phyloP scores from a whole-genome alignment of 1,140 invertebrate genomes.

The Whitmania pigra region DNA sequence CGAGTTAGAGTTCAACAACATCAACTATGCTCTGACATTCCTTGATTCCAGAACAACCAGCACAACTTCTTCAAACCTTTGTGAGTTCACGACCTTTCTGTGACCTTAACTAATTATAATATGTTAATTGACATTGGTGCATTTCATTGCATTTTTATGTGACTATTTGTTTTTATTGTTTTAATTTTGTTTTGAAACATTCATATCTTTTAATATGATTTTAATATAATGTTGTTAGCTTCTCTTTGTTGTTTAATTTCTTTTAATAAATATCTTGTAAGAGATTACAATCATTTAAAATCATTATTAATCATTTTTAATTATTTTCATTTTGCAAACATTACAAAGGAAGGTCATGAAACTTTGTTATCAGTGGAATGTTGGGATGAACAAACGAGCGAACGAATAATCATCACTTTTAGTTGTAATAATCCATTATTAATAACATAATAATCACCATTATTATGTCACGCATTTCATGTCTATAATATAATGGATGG shows the following conservation, averaged over 20 bases:
- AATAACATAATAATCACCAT: no score
- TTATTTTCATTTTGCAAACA: conserved; percentile 41
- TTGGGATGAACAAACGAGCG: background rate
- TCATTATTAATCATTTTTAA: no score
- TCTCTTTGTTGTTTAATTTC: conserved; percentile 88
- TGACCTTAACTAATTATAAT: no score
- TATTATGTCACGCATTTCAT: background rate
- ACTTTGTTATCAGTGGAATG: background rate
- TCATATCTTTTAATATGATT: conserved; percentile 98
- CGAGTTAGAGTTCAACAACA: no score
- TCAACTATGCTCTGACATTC: no score
- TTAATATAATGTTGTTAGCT: conserved; percentile 99
- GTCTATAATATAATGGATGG: background rate
- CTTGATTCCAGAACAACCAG: no score
- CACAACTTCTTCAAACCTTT: no score
- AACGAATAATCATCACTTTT: background rate
- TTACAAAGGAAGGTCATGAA: background rate
- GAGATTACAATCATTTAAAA: no score
- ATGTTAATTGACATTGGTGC: background rate
- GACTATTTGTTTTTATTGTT: conserved; percentile 39
- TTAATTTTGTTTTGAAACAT: conserved; percentile 97
- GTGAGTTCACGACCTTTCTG: no score
- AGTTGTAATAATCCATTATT: no score
- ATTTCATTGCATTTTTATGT: background rate
- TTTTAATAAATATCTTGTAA: conserved; percentile 85